These are phyloP conservation scores for Lipotes vexillifer DNA, from an alignment of 2,113 vertebrate species.

Conservation along the genomic window DNA sequence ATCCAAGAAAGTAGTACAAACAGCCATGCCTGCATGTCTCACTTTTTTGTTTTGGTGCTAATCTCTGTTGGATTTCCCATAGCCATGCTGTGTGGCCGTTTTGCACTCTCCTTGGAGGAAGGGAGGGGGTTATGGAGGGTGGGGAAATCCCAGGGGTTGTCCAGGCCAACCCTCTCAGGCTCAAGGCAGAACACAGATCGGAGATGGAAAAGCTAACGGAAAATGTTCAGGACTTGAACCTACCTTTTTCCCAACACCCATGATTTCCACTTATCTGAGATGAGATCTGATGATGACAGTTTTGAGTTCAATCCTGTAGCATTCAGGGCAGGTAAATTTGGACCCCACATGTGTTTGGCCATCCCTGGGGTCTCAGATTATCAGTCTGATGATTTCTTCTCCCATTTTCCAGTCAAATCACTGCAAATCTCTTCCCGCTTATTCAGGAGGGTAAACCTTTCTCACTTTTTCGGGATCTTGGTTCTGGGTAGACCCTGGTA, in stretches of 20 bases:
- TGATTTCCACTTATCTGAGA: background rate
- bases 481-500: no score
- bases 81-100: background rate
- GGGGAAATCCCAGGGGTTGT: background rate
- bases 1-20: background rate
- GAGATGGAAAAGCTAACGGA: background rate
- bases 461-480: background rate
- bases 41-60: background rate
- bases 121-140: background rate
- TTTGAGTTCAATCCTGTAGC: background rate
- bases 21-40: background rate
- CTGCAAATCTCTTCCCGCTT: background rate
- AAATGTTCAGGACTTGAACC: fast-evolving
- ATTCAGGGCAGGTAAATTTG: background rate
- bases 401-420: background rate
- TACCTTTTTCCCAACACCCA: background rate
- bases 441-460: background rate
- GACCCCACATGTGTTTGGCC: background rate
- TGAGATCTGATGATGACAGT: background rate
- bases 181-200: background rate
- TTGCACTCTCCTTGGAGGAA: background rate
- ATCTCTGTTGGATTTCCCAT: background rate
- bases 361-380: background rate
- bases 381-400: background rate
- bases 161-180: no score